Conservation (phyloP, 1,140 invertebrate species). For the Atta colombica region DNA sequence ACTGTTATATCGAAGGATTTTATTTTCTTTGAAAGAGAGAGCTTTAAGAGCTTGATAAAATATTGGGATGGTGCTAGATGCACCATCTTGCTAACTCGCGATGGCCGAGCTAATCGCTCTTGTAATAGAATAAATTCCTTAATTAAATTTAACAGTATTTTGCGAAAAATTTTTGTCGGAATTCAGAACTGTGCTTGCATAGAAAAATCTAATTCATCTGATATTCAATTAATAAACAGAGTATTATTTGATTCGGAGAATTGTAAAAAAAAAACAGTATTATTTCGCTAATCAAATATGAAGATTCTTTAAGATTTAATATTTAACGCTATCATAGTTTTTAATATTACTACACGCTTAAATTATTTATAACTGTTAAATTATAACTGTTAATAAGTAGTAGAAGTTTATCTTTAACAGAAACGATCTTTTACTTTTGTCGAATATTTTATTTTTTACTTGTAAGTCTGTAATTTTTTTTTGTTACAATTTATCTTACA, state of each 20-base stretch:
- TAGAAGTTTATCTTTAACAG: background rate
- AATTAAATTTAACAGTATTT: constrained; percentile 22
- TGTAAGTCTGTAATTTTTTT: background rate
- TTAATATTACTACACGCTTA: background rate
- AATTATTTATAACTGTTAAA: background rate
- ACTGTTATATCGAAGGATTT: background rate
- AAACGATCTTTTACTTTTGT: background rate
- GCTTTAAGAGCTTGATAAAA: background rate
- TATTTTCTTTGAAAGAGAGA: background rate
- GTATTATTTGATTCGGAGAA: background rate
- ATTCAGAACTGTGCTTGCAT: background rate
- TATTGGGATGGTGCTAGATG: background rate
- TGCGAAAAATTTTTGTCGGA: constrained; percentile 9
- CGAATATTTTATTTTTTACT: constrained; percentile 5
- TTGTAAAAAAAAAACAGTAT: constrained; percentile 3
- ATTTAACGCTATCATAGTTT: background rate
- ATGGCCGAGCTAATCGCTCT: background rate
- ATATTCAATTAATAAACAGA: constrained; percentile 14
- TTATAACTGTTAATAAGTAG: background rate
- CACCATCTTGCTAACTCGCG: background rate
- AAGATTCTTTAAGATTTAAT: background rate
- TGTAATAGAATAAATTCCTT: background rate
- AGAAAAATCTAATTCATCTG: background rate
- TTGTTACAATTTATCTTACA: background rate
- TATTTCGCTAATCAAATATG: background rate